These are phyloP conservation scores for Montipora capricornis DNA, from an alignment of 64 coral and sea anemone genomes.

Conservation along the genomic window DNA sequence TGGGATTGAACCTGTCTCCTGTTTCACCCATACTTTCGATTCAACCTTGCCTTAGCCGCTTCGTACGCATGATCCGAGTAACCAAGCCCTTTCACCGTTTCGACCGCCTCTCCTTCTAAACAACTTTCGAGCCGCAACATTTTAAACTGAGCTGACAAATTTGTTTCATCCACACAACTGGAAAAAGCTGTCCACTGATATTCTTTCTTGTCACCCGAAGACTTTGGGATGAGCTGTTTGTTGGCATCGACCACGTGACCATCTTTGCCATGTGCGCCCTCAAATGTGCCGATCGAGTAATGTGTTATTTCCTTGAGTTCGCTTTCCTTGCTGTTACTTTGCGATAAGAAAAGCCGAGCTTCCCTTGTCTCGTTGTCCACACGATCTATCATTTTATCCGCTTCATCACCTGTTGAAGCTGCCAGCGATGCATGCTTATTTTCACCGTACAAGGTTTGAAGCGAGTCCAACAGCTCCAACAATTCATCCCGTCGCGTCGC, in stretches of 20 bases:
- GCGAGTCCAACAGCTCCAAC: no score
- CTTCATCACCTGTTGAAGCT: slow-evolving; percentile 38
- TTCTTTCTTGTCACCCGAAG: slow-evolving; percentile 59
- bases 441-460: no score
- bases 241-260: slow-evolving; percentile 26
- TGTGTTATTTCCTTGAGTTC: no score
- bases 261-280: not conserved
- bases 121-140: slow-evolving; percentile 71
- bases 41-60: slow-evolving; percentile 50
- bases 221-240: slow-evolving; percentile 42
- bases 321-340: no score
- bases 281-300: not conserved
- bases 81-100: slow-evolving; percentile 52
- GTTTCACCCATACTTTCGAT: slow-evolving; percentile 55
- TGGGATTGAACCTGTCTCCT: slow-evolving; percentile 54
- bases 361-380: no score
- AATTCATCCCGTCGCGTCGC: not conserved
- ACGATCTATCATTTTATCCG: slow-evolving; percentile 5
- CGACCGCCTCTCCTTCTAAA: slow-evolving; percentile 43
- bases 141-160: slow-evolving; percentile 67
- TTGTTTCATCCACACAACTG: slow-evolving; percentile 60
- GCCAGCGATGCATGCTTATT: no score
- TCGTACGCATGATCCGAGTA: slow-evolving; percentile 54
- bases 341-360: no score
- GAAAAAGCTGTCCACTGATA: slow-evolving; percentile 59